phyloP scores from a whole-genome alignment of 2,888 invertebrate species.

The Actias luna region DNA sequence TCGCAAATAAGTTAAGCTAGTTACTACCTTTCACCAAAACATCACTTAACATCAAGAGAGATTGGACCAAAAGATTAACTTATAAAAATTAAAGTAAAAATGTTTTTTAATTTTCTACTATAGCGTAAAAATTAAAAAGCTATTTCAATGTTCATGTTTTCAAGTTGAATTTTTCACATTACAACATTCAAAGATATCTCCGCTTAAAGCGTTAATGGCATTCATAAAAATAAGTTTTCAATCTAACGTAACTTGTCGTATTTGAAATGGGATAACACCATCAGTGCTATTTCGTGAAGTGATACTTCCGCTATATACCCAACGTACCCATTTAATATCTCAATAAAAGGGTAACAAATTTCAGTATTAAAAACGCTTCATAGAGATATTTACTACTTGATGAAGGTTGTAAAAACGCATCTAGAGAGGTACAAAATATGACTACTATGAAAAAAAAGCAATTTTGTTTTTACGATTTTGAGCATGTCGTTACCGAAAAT shows the following conservation, averaged over 20 bases:
- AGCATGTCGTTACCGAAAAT: conserved; percentile 8
- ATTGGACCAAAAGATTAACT: too few species aligned
- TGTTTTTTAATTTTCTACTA: too few species aligned
- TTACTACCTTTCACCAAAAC: too few species aligned
- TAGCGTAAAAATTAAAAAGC: too few species aligned
- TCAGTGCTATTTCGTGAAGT: not conserved
- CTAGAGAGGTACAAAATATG: conserved; percentile 13
- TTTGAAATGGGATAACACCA: not conserved
- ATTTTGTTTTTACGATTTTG: conserved; percentile 14
- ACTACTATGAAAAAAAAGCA: conserved; percentile 16
- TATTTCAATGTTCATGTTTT: too few species aligned
- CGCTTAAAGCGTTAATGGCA: too few species aligned
- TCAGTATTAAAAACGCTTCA: conserved; percentile 12
- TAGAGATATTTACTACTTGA: conserved; percentile 17
- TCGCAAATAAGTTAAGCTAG: too few species aligned
- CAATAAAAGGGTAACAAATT: conserved; percentile 18
- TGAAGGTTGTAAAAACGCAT: conserved; percentile 20
- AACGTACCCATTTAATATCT: conserved; percentile 13
- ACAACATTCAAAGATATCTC: too few species aligned
- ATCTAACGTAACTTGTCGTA: not conserved
- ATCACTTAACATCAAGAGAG: too few species aligned
- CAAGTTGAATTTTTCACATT: too few species aligned
- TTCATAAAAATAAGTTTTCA: not conserved
- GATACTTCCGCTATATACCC: conserved; percentile 1
- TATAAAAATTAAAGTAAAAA: too few species aligned